These are phyloP conservation scores for Gadus macrocephalus DNA, from an alignment of 2,113 vertebrate genomes.

Conservation along the genomic window DNA sequence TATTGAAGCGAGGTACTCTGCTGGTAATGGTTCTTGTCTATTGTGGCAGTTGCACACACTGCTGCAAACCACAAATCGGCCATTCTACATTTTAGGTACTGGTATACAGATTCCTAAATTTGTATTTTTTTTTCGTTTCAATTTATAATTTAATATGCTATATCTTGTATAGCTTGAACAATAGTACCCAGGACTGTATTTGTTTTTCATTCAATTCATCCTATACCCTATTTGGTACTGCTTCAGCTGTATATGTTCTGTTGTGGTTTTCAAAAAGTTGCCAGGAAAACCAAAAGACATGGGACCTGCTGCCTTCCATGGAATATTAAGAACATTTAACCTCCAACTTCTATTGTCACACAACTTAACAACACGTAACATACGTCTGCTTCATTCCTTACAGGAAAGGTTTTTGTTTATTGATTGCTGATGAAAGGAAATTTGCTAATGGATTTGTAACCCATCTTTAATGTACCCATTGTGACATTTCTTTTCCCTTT, in stretches of 20 bases:
- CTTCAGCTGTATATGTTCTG: slow-evolving; percentile 2
- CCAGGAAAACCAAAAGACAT: slow-evolving; percentile 66
- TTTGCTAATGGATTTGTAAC: slow-evolving; percentile 36
- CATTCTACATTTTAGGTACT: neutral
- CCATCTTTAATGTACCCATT: slow-evolving; percentile 47
- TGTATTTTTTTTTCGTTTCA: neutral
- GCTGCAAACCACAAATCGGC: no score
- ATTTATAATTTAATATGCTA: neutral
- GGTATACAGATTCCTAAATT: neutral
- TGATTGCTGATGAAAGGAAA: slow-evolving; percentile 10
- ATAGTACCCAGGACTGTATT: neutral
- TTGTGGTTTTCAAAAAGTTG: slow-evolving; percentile 30
- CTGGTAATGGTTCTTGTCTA: neutral
- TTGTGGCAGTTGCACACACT: neutral
- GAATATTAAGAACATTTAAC: slow-evolving; percentile 5
- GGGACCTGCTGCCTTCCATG: slow-evolving; percentile 46
- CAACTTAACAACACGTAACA: neutral
- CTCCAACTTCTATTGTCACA: no score
- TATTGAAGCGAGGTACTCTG: neutral
- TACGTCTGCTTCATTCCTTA: slow-evolving; percentile 17
- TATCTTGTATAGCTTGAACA: neutral
- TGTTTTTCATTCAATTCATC: neutral
- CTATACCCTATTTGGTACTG: slow-evolving; percentile 9
- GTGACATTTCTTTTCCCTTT: slow-evolving; percentile 42
- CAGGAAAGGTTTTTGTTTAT: slow-evolving; percentile 30